Evolutionary conservation across 1,140 invertebrate species (phyloP), one percentile per base, ranked within the genome.

Genomic region (Bombus superbus): DNA sequence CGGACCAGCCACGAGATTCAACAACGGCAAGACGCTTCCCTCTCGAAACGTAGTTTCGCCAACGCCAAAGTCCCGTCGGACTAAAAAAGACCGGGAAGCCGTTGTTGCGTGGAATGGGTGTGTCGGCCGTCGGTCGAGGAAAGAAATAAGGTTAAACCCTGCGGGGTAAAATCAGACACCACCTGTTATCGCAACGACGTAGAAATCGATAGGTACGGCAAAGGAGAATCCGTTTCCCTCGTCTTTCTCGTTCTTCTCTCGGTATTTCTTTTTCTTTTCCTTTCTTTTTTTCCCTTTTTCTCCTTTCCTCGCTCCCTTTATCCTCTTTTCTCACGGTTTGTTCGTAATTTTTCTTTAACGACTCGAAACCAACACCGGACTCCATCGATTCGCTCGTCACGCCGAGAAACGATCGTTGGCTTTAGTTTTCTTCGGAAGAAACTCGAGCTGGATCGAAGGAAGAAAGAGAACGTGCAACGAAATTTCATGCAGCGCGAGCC

Each of bases 381-480:
- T 57, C 47, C 71, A 84, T 84, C 75, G 82, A 84, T 79, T 79
- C 81, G 72, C 44, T 83, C 81, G 59, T 83, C 59, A 73, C 38
- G 38, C 66, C 22, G 75, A 11, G 35, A 18, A 42, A 35, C 32
- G 40, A 79, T 44, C 18, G 80, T 73, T 62, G 44, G 40, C 80
- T 71, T 72, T 81, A 62, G 28, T 62, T 28, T 73, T 42, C 53
- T 25, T 18, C 57, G 18, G 57, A 68, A 32, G 59, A 59, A 53
- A 42, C 28, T 32, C 62, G 28, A 15, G 2, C 35, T 28, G 44
- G 53, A 74, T 5, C 22, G 57, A 73, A 72, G 25, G n/a, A 64
- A 42, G 32, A n/a, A 35, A 4, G 75, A 76, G 38, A 83, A 59
- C 73, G 47, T 38, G 73, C 47, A 35, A 75, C 47, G 73, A 75